phyloP scores from a whole-genome alignment of 2,797 vertebrate genomes.

The Periophthalmus magnuspinnatus region DNA sequence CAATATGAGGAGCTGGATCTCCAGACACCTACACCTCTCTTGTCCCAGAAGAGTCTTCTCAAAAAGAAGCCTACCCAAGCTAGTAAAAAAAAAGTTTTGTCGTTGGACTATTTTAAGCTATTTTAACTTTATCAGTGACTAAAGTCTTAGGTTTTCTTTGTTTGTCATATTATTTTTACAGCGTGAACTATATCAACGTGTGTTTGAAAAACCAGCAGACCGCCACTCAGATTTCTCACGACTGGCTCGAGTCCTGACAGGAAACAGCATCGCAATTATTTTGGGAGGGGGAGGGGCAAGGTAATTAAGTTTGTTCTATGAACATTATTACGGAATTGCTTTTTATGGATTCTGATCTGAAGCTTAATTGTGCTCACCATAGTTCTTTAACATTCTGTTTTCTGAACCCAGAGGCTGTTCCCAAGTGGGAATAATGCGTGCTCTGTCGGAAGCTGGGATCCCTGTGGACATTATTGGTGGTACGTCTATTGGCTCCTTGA shows the following conservation, averaged over 20 bases:
- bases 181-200: slow-evolving; percentile 89
- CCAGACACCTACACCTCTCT: slow-evolving; percentile 89
- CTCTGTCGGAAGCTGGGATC: slow-evolving; percentile 85
- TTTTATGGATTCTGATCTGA: background rate
- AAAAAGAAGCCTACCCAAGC: slow-evolving; percentile 86
- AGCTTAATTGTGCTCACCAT: background rate
- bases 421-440: slow-evolving; percentile 89
- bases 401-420: slow-evolving; percentile 83
- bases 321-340: background rate
- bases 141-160: background rate
- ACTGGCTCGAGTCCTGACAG: slow-evolving; percentile 89
- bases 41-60: slow-evolving; percentile 93
- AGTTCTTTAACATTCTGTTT: background rate
- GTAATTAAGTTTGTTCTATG: slow-evolving; percentile 57
- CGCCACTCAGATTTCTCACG: slow-evolving; percentile 94
- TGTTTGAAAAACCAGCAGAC: slow-evolving; percentile 88
- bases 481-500: slow-evolving; percentile 90
- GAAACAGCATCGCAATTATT: slow-evolving; percentile 90
- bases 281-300: slow-evolving; percentile 94
- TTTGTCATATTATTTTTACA: slow-evolving; percentile 44
- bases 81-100: slow-evolving; percentile 73
- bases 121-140: background rate
- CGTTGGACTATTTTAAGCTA: background rate
- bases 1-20: slow-evolving; percentile 96
- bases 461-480: slow-evolving; percentile 91